A percentile compares a stretch with the other conserved stretches of the same genome.
Evolutionary conservation across 2,888 invertebrate species (phyloP).

Genomic region (Lamellibrachia columna): DNA sequence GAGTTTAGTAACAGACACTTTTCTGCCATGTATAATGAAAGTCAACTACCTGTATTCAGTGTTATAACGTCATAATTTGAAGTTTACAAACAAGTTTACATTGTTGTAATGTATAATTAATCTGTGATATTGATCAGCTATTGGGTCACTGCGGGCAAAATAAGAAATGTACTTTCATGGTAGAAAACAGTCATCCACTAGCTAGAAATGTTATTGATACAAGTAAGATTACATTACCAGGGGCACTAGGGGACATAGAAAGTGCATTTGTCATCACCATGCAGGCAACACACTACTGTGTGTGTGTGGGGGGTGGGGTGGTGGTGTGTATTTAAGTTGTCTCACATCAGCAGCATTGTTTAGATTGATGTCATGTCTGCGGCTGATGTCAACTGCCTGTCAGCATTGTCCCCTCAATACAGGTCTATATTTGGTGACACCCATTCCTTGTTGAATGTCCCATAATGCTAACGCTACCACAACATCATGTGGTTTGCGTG

Average conservation of each 20-base stretch:
- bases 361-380: neutral
- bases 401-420: neutral
- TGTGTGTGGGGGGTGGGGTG: neutral
- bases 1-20: neutral
- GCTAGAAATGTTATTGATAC: neutral
- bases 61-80: neutral
- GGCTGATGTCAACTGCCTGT: neutral
- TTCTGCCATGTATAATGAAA: neutral
- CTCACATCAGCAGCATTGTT: neutral
- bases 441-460: neutral
- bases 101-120: neutral
- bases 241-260: neutral
- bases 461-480: neutral
- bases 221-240: neutral
- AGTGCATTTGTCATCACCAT: neutral
- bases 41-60: neutral
- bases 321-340: neutral
- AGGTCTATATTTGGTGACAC: neutral
- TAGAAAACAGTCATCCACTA: conserved; percentile 1
- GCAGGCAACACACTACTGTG: neutral
- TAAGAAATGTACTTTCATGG: neutral
- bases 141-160: neutral
- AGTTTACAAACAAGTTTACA: neutral
- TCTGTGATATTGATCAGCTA: neutral
- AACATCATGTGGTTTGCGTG: neutral